Evolutionary conservation across 2,113 vertebrate species (phyloP).

Genomic region (Erythrolamprus reginae): DNA sequence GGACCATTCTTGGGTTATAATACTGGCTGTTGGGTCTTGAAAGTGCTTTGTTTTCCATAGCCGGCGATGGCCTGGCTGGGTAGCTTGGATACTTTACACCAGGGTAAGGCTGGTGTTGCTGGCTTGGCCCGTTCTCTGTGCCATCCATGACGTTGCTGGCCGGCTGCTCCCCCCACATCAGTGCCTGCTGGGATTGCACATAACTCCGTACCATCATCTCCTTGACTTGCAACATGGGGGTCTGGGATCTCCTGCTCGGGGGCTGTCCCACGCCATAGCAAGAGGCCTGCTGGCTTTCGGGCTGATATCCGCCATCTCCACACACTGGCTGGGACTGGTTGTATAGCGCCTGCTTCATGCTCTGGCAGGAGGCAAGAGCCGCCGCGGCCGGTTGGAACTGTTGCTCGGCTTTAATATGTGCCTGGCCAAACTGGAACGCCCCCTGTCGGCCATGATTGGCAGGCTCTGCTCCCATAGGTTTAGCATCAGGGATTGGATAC

Average conservation of each 20-base stretch:
- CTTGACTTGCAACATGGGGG: constrained; percentile 84
- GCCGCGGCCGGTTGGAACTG: constrained; percentile 73
- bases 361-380: constrained; percentile 75
- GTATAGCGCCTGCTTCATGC: constrained; percentile 58
- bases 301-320: constrained; percentile 67
- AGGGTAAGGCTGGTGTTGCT: constrained; percentile 62
- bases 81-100: constrained; percentile 58
- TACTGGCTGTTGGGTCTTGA: constrained; percentile 65
- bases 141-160: constrained; percentile 51
- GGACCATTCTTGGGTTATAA: constrained; percentile 74
- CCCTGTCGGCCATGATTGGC: constrained; percentile 44
- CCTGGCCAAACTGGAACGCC: constrained; percentile 52
- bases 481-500: constrained; percentile 62
- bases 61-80: constrained; percentile 31
- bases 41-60: constrained; percentile 61
- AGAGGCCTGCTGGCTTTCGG: constrained; percentile 45
- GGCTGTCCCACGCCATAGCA: constrained; percentile 57
- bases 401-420: constrained; percentile 87
- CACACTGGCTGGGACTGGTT: constrained; percentile 49
- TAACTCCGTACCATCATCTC: constrained; percentile 92
- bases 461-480: constrained; percentile 8
- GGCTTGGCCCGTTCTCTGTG: constrained; percentile 64
- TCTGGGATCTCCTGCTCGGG: constrained; percentile 63
- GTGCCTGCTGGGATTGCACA: constrained; percentile 90
- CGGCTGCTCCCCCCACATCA: constrained; percentile 85